phyloP scores from a whole-genome alignment of 2,113 vertebrate genomes.

The Nanorana parkeri region DNA sequence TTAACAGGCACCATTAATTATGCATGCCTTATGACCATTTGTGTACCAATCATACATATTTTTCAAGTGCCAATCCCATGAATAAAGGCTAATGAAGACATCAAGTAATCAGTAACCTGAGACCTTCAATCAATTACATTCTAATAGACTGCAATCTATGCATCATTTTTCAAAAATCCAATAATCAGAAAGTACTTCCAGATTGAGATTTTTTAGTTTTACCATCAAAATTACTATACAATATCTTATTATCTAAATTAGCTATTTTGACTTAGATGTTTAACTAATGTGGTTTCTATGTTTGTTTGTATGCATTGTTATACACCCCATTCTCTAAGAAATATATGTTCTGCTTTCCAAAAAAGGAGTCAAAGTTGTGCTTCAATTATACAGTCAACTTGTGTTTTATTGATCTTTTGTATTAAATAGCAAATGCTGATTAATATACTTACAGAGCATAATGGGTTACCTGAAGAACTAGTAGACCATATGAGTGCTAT shows the following conservation, averaged over 20 bases:
- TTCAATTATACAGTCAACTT: not conserved
- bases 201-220: constrained; percentile 36
- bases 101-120: constrained; percentile 59
- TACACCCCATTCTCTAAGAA: not conserved
- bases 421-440: not conserved
- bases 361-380: not conserved
- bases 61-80: constrained; percentile 57
- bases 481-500: no score
- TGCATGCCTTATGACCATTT: constrained; percentile 38
- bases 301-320: constrained; percentile 44
- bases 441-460: not conserved
- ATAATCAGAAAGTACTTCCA: constrained; percentile 54
- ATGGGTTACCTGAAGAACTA: no score
- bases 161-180: constrained; percentile 54
- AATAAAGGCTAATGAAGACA: constrained; percentile 59
- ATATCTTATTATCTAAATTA: constrained; percentile 48
- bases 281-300: constrained; percentile 29
- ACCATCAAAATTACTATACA: constrained; percentile 28
- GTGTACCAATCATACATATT: constrained; percentile 54
- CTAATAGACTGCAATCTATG: constrained; percentile 57
- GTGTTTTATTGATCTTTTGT: not conserved
- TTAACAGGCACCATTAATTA: constrained; percentile 50
- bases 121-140: constrained; percentile 56
- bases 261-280: constrained; percentile 19
- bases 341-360: not conserved